A percentile compares a stretch with the other conserved stretches of the same genome.
Evolutionary conservation across 2,888 invertebrate genomes (phyloP).

Genomic region (Lydus trimaculatus): DNA sequence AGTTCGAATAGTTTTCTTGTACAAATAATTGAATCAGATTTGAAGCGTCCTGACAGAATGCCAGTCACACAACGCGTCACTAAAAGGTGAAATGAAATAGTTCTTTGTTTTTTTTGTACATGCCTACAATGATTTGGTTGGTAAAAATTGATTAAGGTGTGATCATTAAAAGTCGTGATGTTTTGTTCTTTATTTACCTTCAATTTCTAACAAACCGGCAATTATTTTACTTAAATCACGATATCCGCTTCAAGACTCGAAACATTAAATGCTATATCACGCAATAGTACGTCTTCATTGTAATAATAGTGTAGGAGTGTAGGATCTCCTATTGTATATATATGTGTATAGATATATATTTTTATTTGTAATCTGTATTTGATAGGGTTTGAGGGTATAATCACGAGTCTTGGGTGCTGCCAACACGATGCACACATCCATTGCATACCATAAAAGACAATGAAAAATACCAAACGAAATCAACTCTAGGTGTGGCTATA

Average conservation of each 20-base stretch:
- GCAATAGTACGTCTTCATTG: constrained; percentile 46
- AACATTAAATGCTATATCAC: constrained; percentile 47
- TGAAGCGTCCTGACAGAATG: constrained; percentile 16
- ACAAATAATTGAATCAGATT: constrained; percentile 3
- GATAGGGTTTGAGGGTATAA: constrained; percentile 7
- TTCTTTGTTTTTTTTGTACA: no score
- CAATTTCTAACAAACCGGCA: constrained; percentile 43
- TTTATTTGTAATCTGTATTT: not conserved
- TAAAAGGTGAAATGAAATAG: not conserved
- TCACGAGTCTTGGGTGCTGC: constrained; percentile 27
- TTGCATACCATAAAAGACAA: constrained; percentile 36
- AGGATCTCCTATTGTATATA: constrained; percentile 28
- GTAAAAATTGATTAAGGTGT: not conserved
- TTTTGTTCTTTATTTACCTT: constrained; percentile 15
- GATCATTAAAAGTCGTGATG: constrained; percentile 40
- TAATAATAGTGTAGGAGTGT: constrained; percentile 32
- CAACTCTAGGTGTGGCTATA: constrained; percentile 29
- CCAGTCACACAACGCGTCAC: constrained; percentile 18
- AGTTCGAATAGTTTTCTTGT: not conserved
- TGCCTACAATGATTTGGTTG: not conserved
- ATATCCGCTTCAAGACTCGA: constrained; percentile 45
- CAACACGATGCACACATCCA: constrained; percentile 26
- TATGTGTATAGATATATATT: not conserved
- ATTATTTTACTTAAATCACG: constrained; percentile 50
- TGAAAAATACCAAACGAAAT: constrained; percentile 40